phyloP scores from a whole-genome alignment of 2,797 vertebrate genomes.

The Danionella dracula region DNA sequence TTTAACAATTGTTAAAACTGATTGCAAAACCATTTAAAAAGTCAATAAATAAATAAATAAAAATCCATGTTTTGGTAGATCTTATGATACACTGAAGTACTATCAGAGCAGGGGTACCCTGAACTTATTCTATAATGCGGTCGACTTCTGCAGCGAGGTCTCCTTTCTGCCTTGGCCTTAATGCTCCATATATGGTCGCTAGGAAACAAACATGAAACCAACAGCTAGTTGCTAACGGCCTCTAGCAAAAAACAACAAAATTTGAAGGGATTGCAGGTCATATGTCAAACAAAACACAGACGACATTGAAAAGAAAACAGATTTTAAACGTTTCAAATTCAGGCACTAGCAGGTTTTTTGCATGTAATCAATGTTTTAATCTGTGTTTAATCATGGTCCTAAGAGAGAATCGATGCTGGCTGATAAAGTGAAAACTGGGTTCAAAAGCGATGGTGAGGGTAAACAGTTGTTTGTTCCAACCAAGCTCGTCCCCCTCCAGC shows the following conservation, averaged over 20 bases:
- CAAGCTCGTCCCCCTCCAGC: not conserved
- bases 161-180: not conserved
- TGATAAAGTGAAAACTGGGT: constrained; percentile 11
- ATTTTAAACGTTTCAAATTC: too few species aligned
- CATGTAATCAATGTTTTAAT: too few species aligned
- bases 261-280: not conserved
- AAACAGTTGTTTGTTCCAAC: constrained; percentile 19
- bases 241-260: not conserved
- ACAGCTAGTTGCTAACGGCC: constrained; percentile 7
- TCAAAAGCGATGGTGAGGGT: constrained; percentile 10
- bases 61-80: too few species aligned
- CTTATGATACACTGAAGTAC: too few species aligned
- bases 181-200: constrained; percentile 18
- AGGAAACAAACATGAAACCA: not conserved
- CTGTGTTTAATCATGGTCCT: too few species aligned
- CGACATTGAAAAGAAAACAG: too few species aligned
- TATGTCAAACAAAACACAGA: constrained; percentile 2
- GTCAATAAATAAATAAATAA: too few species aligned
- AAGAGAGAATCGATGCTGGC: not conserved
- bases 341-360: too few species aligned
- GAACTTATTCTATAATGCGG: not conserved
- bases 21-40: too few species aligned
- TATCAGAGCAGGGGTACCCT: too few species aligned
- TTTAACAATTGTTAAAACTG: too few species aligned
- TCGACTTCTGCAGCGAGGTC: not conserved